Conservation (phyloP, 2,888 invertebrate species). For the Microchrysa polita region DNA sequence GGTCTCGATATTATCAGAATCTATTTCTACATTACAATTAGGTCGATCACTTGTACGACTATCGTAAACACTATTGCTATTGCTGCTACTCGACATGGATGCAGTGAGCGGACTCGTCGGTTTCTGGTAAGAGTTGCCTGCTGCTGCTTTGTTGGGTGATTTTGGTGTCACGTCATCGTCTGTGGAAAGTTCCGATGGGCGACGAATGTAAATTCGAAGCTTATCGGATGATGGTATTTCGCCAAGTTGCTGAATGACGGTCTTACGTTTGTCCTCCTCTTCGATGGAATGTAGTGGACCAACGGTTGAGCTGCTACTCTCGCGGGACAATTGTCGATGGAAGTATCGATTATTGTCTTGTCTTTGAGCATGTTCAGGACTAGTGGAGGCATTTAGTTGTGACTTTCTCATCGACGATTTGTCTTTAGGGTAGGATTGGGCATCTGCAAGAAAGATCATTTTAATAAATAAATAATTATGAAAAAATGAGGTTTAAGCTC, state of each 20-base stretch:
- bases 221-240: conserved; percentile 67
- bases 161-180: neutral
- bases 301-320: conserved; percentile 7
- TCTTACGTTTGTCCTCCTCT: conserved; percentile 72
- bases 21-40: conserved; percentile 79
- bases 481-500: conserved; percentile 50
- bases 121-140: neutral
- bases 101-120: neutral
- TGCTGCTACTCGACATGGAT: neutral
- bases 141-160: conserved; percentile 7
- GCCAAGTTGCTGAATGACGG: conserved; percentile 68
- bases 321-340: conserved; percentile 57
- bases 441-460: conserved; percentile 55
- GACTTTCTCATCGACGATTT: conserved; percentile 82
- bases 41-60: conserved; percentile 60
- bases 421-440: conserved; percentile 65
- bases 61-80: conserved; percentile 49
- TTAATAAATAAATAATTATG: neutral
- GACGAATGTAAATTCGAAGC: conserved; percentile 70
- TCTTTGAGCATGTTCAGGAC: conserved; percentile 69
- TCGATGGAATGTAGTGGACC: conserved; percentile 68
- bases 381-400: conserved; percentile 71
- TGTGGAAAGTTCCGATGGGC: conserved; percentile 60
- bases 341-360: conserved; percentile 73
- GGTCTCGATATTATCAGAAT: conserved; percentile 90